Conservation (phyloP, 2,888 invertebrate genomes). For the Dryocosmus kuriphilus region DNA sequence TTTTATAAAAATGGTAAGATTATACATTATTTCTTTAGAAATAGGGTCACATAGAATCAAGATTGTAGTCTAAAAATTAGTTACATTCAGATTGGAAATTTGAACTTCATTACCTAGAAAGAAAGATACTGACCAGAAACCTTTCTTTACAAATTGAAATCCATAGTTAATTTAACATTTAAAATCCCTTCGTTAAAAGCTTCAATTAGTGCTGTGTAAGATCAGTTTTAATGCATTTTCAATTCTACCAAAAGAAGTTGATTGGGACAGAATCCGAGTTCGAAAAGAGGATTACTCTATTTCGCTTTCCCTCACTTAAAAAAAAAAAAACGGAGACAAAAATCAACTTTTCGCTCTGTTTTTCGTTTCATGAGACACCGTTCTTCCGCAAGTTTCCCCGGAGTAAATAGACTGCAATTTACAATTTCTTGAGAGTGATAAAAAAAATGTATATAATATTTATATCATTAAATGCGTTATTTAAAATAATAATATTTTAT, state of each 20-base stretch:
- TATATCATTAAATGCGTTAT: background rate
- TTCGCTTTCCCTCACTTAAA: background rate
- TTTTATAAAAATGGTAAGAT: too few relatives aligned
- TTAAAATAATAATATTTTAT: background rate
- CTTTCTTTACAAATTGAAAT: background rate
- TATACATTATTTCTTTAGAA: too few relatives aligned
- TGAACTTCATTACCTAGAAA: too few relatives aligned
- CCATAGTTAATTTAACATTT: background rate
- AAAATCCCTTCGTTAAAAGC: background rate
- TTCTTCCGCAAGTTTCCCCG: background rate
- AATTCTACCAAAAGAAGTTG: conserved; percentile 9
- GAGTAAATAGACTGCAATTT: background rate
- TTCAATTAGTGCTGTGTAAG: conserved; percentile 18
- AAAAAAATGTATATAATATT: background rate
- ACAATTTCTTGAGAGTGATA: background rate
- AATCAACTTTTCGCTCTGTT: background rate
- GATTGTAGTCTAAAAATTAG: too few relatives aligned
- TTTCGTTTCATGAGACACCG: conserved; percentile 9
- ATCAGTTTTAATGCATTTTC: conserved; percentile 19
- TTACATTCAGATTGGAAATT: too few relatives aligned
- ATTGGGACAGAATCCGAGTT: conserved; percentile 25
- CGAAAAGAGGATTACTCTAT: conserved; percentile 35
- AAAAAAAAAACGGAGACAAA: background rate
- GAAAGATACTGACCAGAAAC: too few relatives aligned
- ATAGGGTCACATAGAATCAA: too few relatives aligned